Conservation (phyloP, 2,113 vertebrate species). For the Toxostoma redivivum region DNA sequence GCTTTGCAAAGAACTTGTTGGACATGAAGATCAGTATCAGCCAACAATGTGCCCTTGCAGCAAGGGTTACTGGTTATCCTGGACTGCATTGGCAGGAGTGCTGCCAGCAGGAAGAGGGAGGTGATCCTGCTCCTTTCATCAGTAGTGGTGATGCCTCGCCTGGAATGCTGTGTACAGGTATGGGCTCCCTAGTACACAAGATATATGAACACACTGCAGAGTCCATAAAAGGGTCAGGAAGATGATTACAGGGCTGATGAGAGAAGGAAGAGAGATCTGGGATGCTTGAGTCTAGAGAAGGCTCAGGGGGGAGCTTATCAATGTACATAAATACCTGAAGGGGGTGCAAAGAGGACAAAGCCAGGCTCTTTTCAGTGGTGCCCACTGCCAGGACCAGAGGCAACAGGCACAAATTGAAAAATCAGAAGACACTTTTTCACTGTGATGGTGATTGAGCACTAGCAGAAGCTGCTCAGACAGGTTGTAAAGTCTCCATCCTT, state of each 20-base stretch:
- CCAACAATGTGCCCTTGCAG: not conserved
- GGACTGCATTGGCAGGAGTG: not conserved
- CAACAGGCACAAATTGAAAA: not conserved
- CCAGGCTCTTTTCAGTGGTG: not conserved
- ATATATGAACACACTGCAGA: not conserved
- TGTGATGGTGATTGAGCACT: not conserved
- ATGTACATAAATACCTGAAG: not conserved
- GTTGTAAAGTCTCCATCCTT: not conserved
- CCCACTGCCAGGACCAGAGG: not conserved
- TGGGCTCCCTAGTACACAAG: not conserved
- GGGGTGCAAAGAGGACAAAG: not conserved
- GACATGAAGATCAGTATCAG: not conserved
- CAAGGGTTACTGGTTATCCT: not conserved
- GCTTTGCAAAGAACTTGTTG: not conserved
- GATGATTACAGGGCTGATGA: not conserved
- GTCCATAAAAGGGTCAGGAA: not conserved
- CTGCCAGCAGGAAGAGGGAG: not conserved
- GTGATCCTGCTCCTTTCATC: not conserved
- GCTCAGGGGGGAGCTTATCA: not conserved
- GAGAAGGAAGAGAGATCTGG: not conserved
- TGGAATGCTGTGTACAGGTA: not conserved
- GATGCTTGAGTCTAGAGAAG: not conserved
- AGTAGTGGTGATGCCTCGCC: not conserved
- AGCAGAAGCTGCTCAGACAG: not conserved
- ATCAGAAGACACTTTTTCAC: not conserved